Base-by-base conservation (phyloP, 2,888 invertebrate genomes). In the Drosophila planitibia region DNA sequence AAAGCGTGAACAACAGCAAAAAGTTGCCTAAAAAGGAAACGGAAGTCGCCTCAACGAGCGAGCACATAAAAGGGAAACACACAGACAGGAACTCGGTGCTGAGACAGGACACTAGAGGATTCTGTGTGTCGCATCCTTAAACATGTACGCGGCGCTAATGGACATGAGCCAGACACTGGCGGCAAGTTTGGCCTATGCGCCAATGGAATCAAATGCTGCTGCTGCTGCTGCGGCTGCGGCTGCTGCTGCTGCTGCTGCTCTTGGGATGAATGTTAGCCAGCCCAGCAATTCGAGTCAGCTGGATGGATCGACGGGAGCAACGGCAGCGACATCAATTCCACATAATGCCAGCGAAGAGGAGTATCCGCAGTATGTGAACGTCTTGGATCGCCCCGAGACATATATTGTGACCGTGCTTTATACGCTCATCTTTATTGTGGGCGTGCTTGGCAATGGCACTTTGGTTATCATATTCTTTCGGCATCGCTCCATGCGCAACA, bases 401-500 rank as follows among this genome's bases (percentile, higher is more conserved):
- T 97, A 97, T 92, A 96, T 98, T 67, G 97, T 98, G 3, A 98
- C 98, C 0, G 94, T 97, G 1, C 93, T 98, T n/a, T 98, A 98
- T 91, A 96, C 96, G 14, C 93, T 98, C 59, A 97, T 98, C 82
- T 97, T 98, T 92, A 94, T 98, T 37, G 96, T 98, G 59, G 98
- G 98, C 4, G 96, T 98, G 0, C 94, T 98, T 7, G 98, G 98
- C 55, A 98, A 98, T 92, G 98, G 98, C 3, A 97, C 97, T 0
- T 94, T 98, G 57, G 97, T 98, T 33, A 95, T 97, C 52, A 97
- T 97, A 25, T 97, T 98, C 85, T 94, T 97, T 49, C 94, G 96
- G 35, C 97, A 98, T 92, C 96, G 97, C 91, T 96, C 96, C 67
- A 97, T 98, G 97, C 95, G 98, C 81, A 98, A 97, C 93, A 96